Conservation (phyloP, 2,888 invertebrate genomes). For the Nineta flava region DNA sequence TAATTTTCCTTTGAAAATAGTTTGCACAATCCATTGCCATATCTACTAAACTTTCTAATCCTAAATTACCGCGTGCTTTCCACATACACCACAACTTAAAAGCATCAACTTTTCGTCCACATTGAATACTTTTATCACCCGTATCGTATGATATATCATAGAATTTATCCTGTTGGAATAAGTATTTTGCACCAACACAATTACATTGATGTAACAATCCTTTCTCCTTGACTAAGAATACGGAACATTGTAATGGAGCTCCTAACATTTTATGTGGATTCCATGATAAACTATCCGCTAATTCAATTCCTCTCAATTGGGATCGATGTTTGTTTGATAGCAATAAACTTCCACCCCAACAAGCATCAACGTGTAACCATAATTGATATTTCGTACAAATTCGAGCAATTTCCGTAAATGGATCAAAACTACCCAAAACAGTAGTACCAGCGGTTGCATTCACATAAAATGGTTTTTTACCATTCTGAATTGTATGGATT, state of each 20-base stretch:
- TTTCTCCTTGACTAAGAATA: constrained; percentile 45
- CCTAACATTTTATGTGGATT: constrained; percentile 78
- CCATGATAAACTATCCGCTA: constrained; percentile 68
- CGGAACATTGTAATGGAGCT: constrained; percentile 60
- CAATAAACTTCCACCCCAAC: constrained; percentile 62
- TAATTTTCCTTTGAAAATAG: constrained; percentile 37
- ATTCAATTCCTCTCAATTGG: constrained; percentile 46
- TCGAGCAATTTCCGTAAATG: constrained; percentile 46
- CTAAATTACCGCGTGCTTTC: constrained; percentile 57
- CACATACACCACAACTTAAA: constrained; percentile 90
- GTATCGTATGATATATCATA: constrained; percentile 65
- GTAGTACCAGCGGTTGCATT: constrained; percentile 69
- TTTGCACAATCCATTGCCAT: constrained; percentile 44
- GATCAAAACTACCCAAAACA: constrained; percentile 70
- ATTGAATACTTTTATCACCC: constrained; percentile 80
- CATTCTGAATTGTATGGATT: constrained; percentile 15
- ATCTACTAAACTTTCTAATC: constrained; percentile 43
- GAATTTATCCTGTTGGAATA: constrained; percentile 74
- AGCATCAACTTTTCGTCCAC: constrained; percentile 83
- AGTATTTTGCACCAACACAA: constrained; percentile 54
- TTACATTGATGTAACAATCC: constrained; percentile 44
- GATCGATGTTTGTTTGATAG: constrained; percentile 46
- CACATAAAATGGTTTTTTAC: constrained; percentile 47
- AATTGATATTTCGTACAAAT: constrained; percentile 49
- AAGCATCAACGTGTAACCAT: constrained; percentile 77